Base-by-base conservation (phyloP, 2,113 vertebrate species). In the Campylomormyrus numenius region DNA sequence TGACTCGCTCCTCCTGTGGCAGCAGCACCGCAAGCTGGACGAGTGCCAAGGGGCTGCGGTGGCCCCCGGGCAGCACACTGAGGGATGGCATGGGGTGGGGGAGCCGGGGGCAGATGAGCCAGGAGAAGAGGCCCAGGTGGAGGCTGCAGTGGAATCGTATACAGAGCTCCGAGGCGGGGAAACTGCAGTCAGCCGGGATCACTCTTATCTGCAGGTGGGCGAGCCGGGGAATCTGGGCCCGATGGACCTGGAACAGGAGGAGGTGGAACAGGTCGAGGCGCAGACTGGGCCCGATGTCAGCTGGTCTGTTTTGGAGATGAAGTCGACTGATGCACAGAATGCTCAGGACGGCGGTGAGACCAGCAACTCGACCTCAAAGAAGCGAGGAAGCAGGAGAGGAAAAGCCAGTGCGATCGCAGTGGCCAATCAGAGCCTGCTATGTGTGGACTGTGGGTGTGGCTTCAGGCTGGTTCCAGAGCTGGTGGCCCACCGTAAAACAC, bases 401-500 rank as follows among this genome's bases (percentile, higher is more conserved):
- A 96, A 96, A 90, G 94, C 94, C 0, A 94, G 95, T 24, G 93
- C 94, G 1, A 45, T 46, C 9, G 5, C 62, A 5, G 46, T 31
- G 95, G 56, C 92, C 0, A 95, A 95, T 27, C 95, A 94, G 1
- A 96, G 96, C 39, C 96, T 97, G 86, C 94, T 98, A 1, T 98
- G 98, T 19, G 95, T 98, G 85, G 97, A 98, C 91, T 98, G 98
- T 1, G 98, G 98, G 9, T 94, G 96, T 15, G 97, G 97, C 91
- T 98, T 98, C 6, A 94, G 96, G 90, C 93, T 97, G 0, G 97
- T 98, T 90, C 93, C 96, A 0, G 97, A 97, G 85, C 96, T 98
- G 0, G 93, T 98, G 46, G 94, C 97, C 17, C 98, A 98, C 90
- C 97, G 98, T 19, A 96, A 95, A 66, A 95, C 94, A 3, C 96